Base-by-base conservation (phyloP, 2,797 vertebrate species). In the Columba guinea region DNA sequence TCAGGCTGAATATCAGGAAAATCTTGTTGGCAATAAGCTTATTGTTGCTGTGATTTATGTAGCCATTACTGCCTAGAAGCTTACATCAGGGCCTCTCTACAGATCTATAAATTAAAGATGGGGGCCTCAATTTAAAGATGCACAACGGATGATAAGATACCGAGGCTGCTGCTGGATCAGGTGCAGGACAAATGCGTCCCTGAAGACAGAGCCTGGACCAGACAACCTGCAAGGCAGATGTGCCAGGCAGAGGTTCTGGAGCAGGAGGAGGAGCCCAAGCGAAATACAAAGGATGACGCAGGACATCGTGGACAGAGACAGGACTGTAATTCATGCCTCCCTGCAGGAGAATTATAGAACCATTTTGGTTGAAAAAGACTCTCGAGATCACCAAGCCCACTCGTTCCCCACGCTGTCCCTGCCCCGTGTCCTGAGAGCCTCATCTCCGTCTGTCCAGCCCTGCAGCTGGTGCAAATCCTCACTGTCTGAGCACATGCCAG, bases 11-110 rank as follows among this genome's bases (percentile, higher is more conserved):
- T 75, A 89, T 92, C 90, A 70, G 62, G 77, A 65, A 94, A 83
- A 94, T 75, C 73, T 89, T 46, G 68, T 46, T 87, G 73, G 86
- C 78, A 70, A 89, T 60, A 69, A 83, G 48, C 68, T 89, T 60
- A 55, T 90, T 89, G 86, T 83, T 79, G 78, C 63, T 75, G 63
- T 94, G 86, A 92, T 90, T 92, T 87, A 90, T 87, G 37, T 3
- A 46, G 48, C 82, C 86, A 87, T 92, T 87, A 92, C 41, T 60
- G 82, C 77, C 77, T 59, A 49, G 73, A 28, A 89, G 86, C 62
- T 89, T 78, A 55, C 86, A 86, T 78, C 77, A 83, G 86, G 89
- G 58, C 52, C 53, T 35, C 52, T 87, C 82, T 34, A 49, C 73
- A 62, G 48, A 55, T 28, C 48, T 51, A 60, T 75, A 83, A 90